Evolutionary conservation across 2,797 vertebrate genomes (phyloP).

Genomic region (Heteromormyrus szaboi): DNA sequence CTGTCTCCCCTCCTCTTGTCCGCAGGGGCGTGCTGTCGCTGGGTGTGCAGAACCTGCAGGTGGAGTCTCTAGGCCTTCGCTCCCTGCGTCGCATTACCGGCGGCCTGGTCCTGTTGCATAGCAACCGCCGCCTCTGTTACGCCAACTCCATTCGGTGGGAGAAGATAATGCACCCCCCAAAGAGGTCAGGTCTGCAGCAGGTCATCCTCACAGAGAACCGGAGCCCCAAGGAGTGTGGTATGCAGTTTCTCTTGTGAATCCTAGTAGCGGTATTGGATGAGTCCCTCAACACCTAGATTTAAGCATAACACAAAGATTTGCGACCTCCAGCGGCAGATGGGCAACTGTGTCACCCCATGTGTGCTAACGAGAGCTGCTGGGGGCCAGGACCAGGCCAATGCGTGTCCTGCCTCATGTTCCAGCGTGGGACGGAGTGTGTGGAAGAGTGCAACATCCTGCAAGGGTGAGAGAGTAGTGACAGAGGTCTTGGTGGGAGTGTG

Average conservation of each 20-base stretch:
- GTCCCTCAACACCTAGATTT: not conserved
- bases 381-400: conserved; percentile 84
- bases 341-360: conserved; percentile 71
- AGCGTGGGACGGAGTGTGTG: conserved; percentile 81
- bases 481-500: not conserved
- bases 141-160: conserved; percentile 74
- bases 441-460: conserved; percentile 77
- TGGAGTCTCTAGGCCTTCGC: conserved; percentile 77
- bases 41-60: conserved; percentile 72
- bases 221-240: conserved; percentile 70
- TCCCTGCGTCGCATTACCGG: conserved; percentile 81
- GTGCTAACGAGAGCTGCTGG: conserved; percentile 78
- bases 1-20: not conserved
- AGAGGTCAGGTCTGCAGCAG: conserved; percentile 58
- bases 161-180: conserved; percentile 68
- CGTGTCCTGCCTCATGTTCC: conserved; percentile 69
- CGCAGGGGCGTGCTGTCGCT: conserved; percentile 84
- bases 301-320: not conserved
- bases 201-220: conserved; percentile 73
- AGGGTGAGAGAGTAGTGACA: conserved; percentile 62
- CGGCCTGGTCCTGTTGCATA: conserved; percentile 84
- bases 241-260: conserved; percentile 20
- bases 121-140: conserved; percentile 80
- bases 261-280: not conserved
- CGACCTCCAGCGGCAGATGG: conserved; percentile 57